These are phyloP conservation scores for Cremastinae sp. DNA, from an alignment of 2,888 invertebrate species.

Conservation along the genomic window DNA sequence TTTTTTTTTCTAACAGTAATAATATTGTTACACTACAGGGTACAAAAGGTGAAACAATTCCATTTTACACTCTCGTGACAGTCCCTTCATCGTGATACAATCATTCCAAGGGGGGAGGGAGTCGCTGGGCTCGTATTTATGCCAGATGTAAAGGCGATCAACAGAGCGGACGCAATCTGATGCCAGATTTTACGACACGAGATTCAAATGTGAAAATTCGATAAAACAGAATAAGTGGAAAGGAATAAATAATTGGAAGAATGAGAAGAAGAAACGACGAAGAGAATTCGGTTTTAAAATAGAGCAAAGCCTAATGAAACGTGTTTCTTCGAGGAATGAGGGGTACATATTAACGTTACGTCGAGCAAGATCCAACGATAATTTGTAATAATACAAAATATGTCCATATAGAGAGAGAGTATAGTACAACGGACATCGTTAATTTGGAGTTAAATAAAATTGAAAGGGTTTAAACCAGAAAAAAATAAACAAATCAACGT, in stretches of 20 bases:
- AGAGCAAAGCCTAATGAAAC: conserved; percentile 63
- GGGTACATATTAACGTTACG: conserved; percentile 22
- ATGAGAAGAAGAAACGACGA: background rate
- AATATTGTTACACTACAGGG: conserved; percentile 21
- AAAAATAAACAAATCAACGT: conserved; percentile 6
- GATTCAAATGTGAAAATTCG: conserved; percentile 7
- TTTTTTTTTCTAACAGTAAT: background rate
- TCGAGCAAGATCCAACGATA: conserved; percentile 43
- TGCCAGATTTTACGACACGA: conserved; percentile 8
- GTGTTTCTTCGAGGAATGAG: conserved; percentile 23
- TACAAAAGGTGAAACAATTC: background rate
- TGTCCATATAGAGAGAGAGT: conserved; percentile 8
- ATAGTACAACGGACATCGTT: conserved; percentile 30
- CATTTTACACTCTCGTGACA: conserved; percentile 3
- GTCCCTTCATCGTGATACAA: conserved; percentile 33
- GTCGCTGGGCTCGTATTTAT: conserved; percentile 8
- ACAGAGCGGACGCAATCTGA: conserved; percentile 18
- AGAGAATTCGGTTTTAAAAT: conserved; percentile 27
- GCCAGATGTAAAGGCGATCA: conserved; percentile 15
- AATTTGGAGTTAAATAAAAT: conserved; percentile 33
- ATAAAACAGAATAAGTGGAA: conserved; percentile 13
- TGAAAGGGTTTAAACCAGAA: conserved; percentile 27
- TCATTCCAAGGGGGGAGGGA: conserved; percentile 6
- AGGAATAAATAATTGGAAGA: conserved; percentile 2
- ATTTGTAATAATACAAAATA: conserved; percentile 11